These are phyloP conservation scores for Gracilinanus agilis DNA, from an alignment of 2,113 vertebrate species.

Conservation along the genomic window DNA sequence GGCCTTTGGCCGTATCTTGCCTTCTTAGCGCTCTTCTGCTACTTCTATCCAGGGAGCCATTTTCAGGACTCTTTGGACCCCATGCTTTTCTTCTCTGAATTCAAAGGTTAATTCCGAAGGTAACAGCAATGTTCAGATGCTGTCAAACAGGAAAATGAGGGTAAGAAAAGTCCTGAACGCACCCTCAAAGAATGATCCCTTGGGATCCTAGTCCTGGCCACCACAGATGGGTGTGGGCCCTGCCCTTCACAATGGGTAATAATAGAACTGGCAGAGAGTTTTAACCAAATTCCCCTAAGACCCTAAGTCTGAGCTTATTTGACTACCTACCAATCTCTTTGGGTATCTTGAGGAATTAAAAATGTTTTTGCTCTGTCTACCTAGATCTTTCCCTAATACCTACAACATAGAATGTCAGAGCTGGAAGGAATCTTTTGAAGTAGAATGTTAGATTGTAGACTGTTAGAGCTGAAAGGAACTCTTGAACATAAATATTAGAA, in stretches of 20 bases:
- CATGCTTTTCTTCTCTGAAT: background rate
- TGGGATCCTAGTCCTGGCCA: background rate
- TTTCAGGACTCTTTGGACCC: background rate
- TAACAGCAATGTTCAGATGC: background rate
- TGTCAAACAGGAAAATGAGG: background rate
- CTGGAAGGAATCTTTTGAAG: background rate
- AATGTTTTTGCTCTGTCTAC: background rate
- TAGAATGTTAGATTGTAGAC: background rate
- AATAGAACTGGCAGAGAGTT: background rate
- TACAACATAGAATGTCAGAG: background rate
- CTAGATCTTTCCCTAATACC: background rate
- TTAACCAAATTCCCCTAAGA: background rate
- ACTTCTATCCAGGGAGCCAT: background rate
- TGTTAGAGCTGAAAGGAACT: background rate
- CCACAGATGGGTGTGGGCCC: background rate
- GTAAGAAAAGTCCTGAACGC: background rate
- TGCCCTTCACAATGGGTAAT: background rate
- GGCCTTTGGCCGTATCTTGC: background rate
- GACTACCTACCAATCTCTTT: background rate
- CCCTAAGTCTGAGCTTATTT: background rate
- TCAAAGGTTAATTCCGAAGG: background rate
- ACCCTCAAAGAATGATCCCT: background rate
- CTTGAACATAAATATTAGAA: background rate
- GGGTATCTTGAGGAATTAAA: background rate
- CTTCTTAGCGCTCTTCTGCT: background rate